These are phyloP conservation scores for Ariopsis seemanni DNA, from an alignment of 2,113 vertebrate genomes.

Conservation along the genomic window DNA sequence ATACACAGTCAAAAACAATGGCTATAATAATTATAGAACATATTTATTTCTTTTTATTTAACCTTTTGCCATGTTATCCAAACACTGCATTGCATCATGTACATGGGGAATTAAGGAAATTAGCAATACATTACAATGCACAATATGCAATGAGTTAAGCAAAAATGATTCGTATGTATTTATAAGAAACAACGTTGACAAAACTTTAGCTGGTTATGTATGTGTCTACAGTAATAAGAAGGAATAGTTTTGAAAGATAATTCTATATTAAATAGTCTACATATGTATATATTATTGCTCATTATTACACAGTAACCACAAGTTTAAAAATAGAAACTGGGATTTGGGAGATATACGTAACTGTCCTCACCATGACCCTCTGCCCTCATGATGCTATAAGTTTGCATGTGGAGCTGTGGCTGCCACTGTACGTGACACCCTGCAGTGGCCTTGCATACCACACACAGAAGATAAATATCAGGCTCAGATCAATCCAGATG, in stretches of 20 bases:
- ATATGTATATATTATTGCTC: background rate
- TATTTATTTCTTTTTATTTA: background rate
- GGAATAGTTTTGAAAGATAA: background rate
- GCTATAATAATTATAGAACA: background rate
- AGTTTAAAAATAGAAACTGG: conserved; percentile 3
- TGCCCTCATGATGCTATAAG: conserved; percentile 39
- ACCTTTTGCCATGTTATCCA: background rate
- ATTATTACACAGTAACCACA: background rate
- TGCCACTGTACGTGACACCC: conserved; percentile 54
- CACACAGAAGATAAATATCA: conserved; percentile 53
- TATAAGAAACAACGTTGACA: background rate
- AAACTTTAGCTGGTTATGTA: background rate
- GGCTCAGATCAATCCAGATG: conserved; percentile 9
- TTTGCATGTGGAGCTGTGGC: conserved; percentile 21
- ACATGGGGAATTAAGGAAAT: background rate
- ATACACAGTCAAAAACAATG: no score
- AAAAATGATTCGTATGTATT: background rate
- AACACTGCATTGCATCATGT: background rate
- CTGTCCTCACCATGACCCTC: conserved; percentile 41
- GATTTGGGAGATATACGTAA: background rate
- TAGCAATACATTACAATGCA: background rate
- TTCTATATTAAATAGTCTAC: background rate
- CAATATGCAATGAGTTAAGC: background rate
- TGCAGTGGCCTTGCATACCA: conserved; percentile 51
- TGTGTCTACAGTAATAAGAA: background rate